Percentiles rank a stretch among this genome's conserved stretches.
phyloP scores from a whole-genome alignment of 2,888 invertebrate species.

The Tipula helvola region DNA sequence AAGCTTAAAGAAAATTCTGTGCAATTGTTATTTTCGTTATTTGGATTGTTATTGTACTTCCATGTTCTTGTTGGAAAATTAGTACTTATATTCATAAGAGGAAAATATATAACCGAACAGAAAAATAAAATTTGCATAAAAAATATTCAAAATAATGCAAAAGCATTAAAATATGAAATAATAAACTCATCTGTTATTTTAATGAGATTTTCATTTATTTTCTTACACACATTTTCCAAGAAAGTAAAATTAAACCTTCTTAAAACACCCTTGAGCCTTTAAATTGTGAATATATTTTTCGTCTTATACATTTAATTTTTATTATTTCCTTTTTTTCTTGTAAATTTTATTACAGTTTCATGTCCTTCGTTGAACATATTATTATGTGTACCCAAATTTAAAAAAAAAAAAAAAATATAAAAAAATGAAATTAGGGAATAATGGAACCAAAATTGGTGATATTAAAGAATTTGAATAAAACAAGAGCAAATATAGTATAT shows the following conservation, averaged over 20 bases:
- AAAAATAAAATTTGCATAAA: background rate
- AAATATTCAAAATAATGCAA: background rate
- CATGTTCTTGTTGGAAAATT: background rate
- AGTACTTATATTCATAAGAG: background rate
- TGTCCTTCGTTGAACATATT: background rate
- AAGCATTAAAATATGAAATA: constrained; percentile 4
- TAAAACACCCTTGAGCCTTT: constrained; percentile 4
- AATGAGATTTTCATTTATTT: background rate
- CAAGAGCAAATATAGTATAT: background rate
- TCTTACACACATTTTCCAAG: background rate
- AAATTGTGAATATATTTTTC: constrained; percentile 4
- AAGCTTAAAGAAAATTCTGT: background rate
- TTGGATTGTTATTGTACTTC: background rate
- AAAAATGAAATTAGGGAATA: background rate
- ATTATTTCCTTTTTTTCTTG: background rate
- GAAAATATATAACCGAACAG: background rate
- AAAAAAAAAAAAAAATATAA: background rate
- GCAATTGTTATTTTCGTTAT: background rate
- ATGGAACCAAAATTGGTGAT: background rate
- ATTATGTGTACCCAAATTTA: background rate
- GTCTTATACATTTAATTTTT: constrained; percentile 4
- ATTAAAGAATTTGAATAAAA: background rate
- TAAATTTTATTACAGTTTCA: background rate
- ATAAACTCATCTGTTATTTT: constrained; percentile 4
- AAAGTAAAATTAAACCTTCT: background rate